These are phyloP conservation scores for Malthinus seriepunctatus DNA, from an alignment of 2,888 invertebrate genomes.

Conservation along the genomic window DNA sequence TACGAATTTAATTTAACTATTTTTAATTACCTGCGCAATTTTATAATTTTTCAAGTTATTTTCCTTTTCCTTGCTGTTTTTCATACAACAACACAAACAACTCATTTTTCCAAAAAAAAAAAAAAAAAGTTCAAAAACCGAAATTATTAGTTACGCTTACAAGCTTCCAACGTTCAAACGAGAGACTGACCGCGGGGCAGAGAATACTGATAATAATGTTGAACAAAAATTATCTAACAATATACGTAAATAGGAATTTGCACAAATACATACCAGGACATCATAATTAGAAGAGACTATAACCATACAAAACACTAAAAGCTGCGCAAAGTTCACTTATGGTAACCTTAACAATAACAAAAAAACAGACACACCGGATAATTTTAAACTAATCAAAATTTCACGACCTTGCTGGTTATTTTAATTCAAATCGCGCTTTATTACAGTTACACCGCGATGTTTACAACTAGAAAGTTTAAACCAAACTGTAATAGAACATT, in stretches of 20 bases:
- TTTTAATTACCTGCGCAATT: too few species aligned
- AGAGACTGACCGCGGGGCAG: conserved; percentile 6
- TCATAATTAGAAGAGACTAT: conserved; percentile 33
- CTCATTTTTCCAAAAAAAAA: neutral
- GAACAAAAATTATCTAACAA: conserved; percentile 25
- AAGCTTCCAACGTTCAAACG: too few species aligned
- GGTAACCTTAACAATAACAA: neutral
- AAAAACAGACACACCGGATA: conserved; percentile 11
- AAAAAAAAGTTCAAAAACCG: neutral
- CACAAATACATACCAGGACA: conserved; percentile 38
- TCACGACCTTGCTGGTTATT: conserved; percentile 16
- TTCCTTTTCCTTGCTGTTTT: neutral
- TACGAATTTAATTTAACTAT: too few species aligned
- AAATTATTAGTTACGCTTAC: neutral
- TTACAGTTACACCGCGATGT: conserved; percentile 12
- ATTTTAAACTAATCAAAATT: conserved; percentile 10
- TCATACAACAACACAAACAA: neutral
- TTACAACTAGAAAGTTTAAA: conserved; percentile 26
- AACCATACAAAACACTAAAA: conserved; percentile 26
- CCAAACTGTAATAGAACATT: conserved; percentile 26
- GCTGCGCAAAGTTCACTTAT: conserved; percentile 32
- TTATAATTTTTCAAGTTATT: neutral
- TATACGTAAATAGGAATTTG: conserved; percentile 30
- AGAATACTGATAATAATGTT: conserved; percentile 14
- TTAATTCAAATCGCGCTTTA: conserved; percentile 3